Evolutionary conservation across 2,888 invertebrate genomes (phyloP).

Genomic region (Hyles lineata): DNA sequence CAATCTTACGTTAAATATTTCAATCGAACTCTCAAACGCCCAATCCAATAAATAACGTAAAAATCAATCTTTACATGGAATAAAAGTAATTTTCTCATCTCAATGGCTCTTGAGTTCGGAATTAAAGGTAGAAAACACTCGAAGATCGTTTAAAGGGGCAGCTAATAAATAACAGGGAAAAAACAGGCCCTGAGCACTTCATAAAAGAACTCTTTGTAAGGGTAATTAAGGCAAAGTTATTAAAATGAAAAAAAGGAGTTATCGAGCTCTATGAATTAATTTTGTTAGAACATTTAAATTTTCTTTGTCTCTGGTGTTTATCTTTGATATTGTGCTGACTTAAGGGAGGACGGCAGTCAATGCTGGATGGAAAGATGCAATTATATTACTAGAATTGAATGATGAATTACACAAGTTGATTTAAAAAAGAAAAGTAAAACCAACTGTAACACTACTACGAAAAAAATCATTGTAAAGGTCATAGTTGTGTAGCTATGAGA

Average conservation of each 20-base stretch:
- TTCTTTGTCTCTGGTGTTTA: slow-evolving; percentile 54
- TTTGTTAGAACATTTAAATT: slow-evolving; percentile 55
- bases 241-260: slow-evolving; percentile 46
- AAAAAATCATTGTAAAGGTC: no score
- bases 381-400: no score
- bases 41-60: slow-evolving; percentile 16
- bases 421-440: no score
- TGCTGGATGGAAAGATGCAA: no score
- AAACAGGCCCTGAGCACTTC: slow-evolving; percentile 41
- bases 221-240: slow-evolving; percentile 58
- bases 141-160: slow-evolving; percentile 27
- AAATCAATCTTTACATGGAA: slow-evolving; percentile 13
- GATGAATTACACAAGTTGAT: no score
- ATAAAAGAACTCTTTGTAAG: slow-evolving; percentile 51
- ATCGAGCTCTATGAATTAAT: slow-evolving; percentile 70
- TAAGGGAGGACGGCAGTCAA: background rate
- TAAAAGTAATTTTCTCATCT: slow-evolving; percentile 14
- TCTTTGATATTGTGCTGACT: slow-evolving; percentile 44
- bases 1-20: background rate
- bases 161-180: slow-evolving; percentile 30
- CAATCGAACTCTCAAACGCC: no score
- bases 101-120: slow-evolving; percentile 33
- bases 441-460: no score
- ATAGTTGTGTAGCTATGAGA: no score
- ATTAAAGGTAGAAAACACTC: slow-evolving; percentile 53